Base-by-base conservation (phyloP, 2,888 invertebrate genomes). In the Petrophora chlorosata region DNA sequence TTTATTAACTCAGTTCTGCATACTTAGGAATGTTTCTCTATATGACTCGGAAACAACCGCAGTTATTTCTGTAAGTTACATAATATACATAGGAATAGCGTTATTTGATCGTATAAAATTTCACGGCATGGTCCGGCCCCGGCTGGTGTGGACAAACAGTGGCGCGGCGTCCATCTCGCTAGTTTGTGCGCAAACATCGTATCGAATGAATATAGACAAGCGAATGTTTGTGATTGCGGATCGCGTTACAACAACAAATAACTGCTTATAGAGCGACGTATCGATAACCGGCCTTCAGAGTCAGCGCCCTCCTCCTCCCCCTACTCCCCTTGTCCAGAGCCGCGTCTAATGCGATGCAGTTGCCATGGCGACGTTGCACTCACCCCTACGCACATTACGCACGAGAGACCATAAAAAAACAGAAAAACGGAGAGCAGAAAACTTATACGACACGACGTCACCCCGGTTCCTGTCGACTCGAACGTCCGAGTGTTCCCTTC, bases 401-500 rank as follows among this genome's bases (percentile, higher is more conserved):
- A 81, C 72, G 76, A 76, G 79, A 84, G 77, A 77, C 82, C 80
- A 84, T 89, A 89, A 88, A 90, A 85, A 87, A 83, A 77, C 82
- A 80, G 68, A 70, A 73, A 78, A 76, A 66, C 74, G 70, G 75
- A 79, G 82, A 79, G 79, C 76, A 82, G 83, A 82, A 85, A 83
- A 82, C 79, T 81, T 80, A 78, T 78, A 82, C 75, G 81, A 76
- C 76, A 82, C 75, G 81, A 76, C 76, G 73, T 83, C 82, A 81
- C 87, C 88, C 85, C 82, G 85, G 83, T 83, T 85, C 84, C 85
- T 86, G 89, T 84, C 85, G 85, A 76, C 76, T 81, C 77, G 79
- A 76, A 77, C 81, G 90, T 89, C 90, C 90, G 86, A 88, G 85
- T 81, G 83, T 85, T 88, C 91, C 91, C 91, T 90, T 82, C 89